A percentile compares a stretch with the other conserved stretches of the same genome.
phyloP scores from a whole-genome alignment of 1,140 invertebrate species.

The Pseudachorutes palmiensis region DNA sequence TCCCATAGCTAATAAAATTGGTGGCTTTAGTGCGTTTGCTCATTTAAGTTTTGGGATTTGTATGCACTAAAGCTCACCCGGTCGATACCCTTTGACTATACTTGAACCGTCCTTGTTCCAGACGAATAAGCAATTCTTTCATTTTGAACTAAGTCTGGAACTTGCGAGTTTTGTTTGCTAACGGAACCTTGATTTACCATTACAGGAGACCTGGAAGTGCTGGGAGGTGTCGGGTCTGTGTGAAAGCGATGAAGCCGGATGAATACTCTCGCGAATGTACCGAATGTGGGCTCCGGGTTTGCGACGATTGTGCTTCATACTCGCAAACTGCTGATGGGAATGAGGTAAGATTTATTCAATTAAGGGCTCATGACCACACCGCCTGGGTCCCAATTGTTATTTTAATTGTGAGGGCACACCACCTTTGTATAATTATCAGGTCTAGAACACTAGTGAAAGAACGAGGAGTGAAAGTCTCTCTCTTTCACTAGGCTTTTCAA shows the following conservation, averaged over 20 bases:
- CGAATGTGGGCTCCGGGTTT: constrained; percentile 78
- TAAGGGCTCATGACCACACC: neutral
- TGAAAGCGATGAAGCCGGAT: constrained; percentile 75
- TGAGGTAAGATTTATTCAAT: constrained; percentile 51
- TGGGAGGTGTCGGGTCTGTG: constrained; percentile 71
- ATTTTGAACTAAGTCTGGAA: too few relatives aligned
- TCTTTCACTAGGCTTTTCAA: neutral
- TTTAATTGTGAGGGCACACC: too few relatives aligned
- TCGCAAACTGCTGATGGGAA: constrained; percentile 69
- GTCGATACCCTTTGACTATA: too few relatives aligned
- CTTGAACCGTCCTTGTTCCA: too few relatives aligned
- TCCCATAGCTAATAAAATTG: too few relatives aligned
- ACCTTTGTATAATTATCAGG: too few relatives aligned
- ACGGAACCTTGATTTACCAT: constrained; percentile 3
- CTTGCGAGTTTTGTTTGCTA: neutral
- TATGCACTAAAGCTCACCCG: too few relatives aligned
- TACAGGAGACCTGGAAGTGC: constrained; percentile 36
- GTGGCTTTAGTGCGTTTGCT: too few relatives aligned
- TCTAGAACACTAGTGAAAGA: too few relatives aligned
- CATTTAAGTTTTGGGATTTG: too few relatives aligned
- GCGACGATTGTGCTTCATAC: constrained; percentile 84
- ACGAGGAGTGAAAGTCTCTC: neutral
- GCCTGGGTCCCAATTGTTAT: neutral
- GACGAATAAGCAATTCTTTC: too few relatives aligned
- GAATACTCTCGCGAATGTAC: constrained; percentile 74